These are phyloP conservation scores for Epinephelus moara DNA, from an alignment of 2,113 vertebrate species.

Conservation along the genomic window DNA sequence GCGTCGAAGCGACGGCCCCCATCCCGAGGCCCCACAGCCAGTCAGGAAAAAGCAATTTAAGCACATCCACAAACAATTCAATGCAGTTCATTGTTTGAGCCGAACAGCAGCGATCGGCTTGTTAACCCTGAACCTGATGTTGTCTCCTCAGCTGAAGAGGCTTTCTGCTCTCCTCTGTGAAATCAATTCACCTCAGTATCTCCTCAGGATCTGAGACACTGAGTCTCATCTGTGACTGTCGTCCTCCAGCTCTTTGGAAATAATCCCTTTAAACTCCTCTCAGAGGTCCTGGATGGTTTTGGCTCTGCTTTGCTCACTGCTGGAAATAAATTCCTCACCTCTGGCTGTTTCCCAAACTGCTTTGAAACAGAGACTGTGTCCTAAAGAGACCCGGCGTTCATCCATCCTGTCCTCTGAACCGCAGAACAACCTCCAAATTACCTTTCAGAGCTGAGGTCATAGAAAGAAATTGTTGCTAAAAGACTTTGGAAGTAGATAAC, in stretches of 20 bases:
- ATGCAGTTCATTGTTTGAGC: conserved; percentile 11
- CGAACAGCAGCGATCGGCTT: conserved; percentile 1
- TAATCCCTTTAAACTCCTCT: conserved; percentile 69
- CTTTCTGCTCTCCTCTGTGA: conserved; percentile 27
- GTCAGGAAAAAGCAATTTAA: not conserved
- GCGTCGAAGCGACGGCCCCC: too few relatives aligned
- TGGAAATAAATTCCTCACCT: conserved; percentile 70
- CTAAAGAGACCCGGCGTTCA: conserved; percentile 54
- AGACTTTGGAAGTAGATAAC: conserved; percentile 53
- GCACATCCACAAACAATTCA: not conserved
- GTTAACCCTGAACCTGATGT: conserved; percentile 38
- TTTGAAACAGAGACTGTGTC: conserved; percentile 64
- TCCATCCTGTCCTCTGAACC: conserved; percentile 58
- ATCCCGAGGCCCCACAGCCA: not conserved
- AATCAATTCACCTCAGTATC: conserved; percentile 55
- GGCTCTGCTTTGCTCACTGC: conserved; percentile 58
- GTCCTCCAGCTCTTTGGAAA: conserved; percentile 65
- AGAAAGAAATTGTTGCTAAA: conserved; percentile 50
- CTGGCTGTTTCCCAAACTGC: conserved; percentile 68
- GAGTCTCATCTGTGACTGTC: conserved; percentile 40
- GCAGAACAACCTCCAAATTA: conserved; percentile 54
- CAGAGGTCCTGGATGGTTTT: conserved; percentile 33
- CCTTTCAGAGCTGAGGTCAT: conserved; percentile 48
- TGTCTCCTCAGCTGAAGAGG: conserved; percentile 28
- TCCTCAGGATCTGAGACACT: conserved; percentile 46